phyloP scores from a whole-genome alignment of 2,797 vertebrate species.

The Masticophis lateralis region DNA sequence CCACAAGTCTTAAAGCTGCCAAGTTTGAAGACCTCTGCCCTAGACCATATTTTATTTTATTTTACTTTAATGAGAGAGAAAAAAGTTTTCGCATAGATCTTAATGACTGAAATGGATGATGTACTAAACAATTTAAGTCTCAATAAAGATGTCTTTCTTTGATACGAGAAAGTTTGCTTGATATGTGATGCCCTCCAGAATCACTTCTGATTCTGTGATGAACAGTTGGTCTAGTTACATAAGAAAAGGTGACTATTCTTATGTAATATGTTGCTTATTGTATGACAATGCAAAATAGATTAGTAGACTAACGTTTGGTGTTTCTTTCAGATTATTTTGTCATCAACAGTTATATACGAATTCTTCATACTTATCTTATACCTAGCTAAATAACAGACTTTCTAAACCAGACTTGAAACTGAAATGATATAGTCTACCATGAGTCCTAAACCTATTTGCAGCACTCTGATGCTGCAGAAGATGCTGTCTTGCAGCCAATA shows the following conservation, averaged over 20 bases:
- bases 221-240: not conserved
- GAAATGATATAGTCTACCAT: not conserved
- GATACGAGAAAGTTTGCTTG: not conserved
- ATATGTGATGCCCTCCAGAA: not conserved
- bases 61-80: not conserved
- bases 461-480: not conserved
- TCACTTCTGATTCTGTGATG: not conserved
- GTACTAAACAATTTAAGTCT: conserved; percentile 13
- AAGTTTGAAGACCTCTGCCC: too few relatives aligned
- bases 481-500: not conserved
- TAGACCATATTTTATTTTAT: not conserved
- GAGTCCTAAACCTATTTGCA: not conserved
- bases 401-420: not conserved
- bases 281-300: too few relatives aligned
- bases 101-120: not conserved
- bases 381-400: not conserved
- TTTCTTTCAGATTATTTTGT: too few relatives aligned
- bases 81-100: not conserved
- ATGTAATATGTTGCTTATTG: too few relatives aligned
- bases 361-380: too few relatives aligned
- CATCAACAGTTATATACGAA: too few relatives aligned
- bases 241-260: not conserved
- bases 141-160: not conserved
- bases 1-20: too few relatives aligned
- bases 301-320: too few relatives aligned